phyloP scores from a whole-genome alignment of 2,888 invertebrate genomes.

The Yponomeuta cagnagella region DNA sequence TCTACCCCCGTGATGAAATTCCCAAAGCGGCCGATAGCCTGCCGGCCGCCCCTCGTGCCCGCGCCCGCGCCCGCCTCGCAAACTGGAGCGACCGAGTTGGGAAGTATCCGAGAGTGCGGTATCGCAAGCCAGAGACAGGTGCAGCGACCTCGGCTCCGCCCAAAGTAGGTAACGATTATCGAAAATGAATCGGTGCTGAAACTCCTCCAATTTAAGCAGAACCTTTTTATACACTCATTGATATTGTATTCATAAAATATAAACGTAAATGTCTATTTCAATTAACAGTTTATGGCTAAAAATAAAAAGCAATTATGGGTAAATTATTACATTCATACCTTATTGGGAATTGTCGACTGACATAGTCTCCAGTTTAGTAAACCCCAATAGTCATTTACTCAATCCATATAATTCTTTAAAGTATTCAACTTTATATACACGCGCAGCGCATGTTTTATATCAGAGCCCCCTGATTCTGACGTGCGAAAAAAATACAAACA shows the following conservation, averaged over 20 bases:
- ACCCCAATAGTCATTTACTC: no score
- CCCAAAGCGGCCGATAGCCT: conserved; percentile 26
- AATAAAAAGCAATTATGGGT: not conserved
- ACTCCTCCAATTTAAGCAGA: conserved; percentile 25
- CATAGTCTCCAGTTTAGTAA: no score
- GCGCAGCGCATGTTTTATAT: not conserved
- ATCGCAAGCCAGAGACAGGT: not conserved
- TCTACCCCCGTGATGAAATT: conserved; percentile 46
- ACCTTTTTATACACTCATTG: not conserved
- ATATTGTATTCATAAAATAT: no score
- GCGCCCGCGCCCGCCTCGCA: not conserved
- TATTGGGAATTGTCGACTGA: no score
- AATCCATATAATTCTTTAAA: no score
- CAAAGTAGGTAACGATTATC: conserved; percentile 26
- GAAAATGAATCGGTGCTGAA: conserved; percentile 43
- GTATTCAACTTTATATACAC: not conserved
- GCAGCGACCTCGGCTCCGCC: not conserved
- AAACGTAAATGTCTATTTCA: no score
- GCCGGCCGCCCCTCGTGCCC: not conserved
- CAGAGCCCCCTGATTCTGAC: not conserved
- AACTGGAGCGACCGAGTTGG: conserved; percentile 8
- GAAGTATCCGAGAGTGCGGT: conserved; percentile 1
- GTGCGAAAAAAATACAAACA: not conserved
- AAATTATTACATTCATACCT: not conserved
- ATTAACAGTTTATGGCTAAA: not conserved